Base-by-base conservation (phyloP, 2,797 vertebrate genomes). In the Sebastes itinus region DNA sequence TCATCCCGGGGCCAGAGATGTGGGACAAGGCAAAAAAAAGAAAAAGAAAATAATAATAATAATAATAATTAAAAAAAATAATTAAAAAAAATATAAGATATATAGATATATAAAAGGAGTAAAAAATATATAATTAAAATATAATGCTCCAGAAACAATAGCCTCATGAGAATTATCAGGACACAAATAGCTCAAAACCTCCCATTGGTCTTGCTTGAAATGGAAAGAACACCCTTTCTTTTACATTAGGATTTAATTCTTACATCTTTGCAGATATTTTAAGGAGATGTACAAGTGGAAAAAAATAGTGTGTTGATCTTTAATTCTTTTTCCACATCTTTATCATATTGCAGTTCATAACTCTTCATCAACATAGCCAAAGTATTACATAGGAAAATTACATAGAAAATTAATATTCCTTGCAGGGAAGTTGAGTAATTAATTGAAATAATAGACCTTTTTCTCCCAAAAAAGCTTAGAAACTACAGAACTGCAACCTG, bases 341-440 rank as follows among this genome's bases (percentile, higher is more conserved):
- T 54, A 42, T 82, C 42, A 83, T 7, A 65, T 62, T 69, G 42
- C 62, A 55, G 69, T 77, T 83, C 27, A 54, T 33, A 16, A 42
- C 7, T 1, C 13, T 46, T 72, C 5, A 69, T 80, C 74, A 66
- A 72, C 38, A 55, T 66, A 49, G 35, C 64, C 25, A 61, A 46
- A 63, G 32, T 72, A 64, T 72, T 67, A 25, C 16, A 22, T 11
- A 23, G 54, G 46, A 60, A 84, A 35, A 56, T 77, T 6, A 46
- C 12, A 74, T 86, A 28, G 81, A 82, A 83, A 52, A 75, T 81
- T 27, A 52, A 74, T 81, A 60, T 27, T 70, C 62, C 60, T 62
- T 35, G 38, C 59, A 79, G 82, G 80, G 12, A 87, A 73, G 69
- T 70, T 67, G 64, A 66, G 28, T 77, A 54, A 69, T 74, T 76